Evolutionary conservation across 2,113 vertebrate species (phyloP), one percentile per base, ranked within the genome.

Genomic region (Chaetodon auriga): DNA sequence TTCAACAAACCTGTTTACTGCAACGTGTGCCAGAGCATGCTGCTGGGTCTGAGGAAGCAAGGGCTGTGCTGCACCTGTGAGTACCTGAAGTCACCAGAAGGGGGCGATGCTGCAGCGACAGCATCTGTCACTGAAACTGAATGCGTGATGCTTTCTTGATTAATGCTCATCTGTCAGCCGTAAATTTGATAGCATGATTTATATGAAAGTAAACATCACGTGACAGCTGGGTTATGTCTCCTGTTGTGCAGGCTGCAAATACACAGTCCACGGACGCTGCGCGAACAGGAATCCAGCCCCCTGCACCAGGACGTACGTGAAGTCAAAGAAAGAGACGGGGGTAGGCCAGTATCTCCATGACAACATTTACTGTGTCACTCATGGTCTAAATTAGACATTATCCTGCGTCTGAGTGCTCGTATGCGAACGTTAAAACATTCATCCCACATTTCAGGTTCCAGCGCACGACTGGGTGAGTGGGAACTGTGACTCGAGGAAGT

Each of bases 301-400:
- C 48, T 97, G 97, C 84, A 94, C 96, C 91, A 96, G 95, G 94
- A 99, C 97, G 36, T 98, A 98, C 25, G 97, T 97, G 85, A 99
- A 97, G 92, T 97, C 95, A 73, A 97, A 96, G 88, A 96, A 96
- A 82, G 97, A 99, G 83, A 96, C 96, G 4, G 96, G 96, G 92
- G 97, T 99, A 95, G 90, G 96, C 87, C 23, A 18, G 6, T 5
- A 54, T 84, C 78, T 78, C 77, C 57, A 74, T 70, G 48, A 58
- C 78, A 83, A 79, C 82, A 13, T 78, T 62, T 21, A n/a, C 64
- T 48, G 18, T 61, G 58, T 48, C 35, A 72, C 18, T 7, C 16
- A 58, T 13, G 2, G 51, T 82, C 43, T 51, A 41, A 60, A 79
- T 74, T 23, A 6, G 12, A 54, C 7, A 15, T 36, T 1, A 23